Base-by-base conservation (phyloP, 2,113 vertebrate species). In the Rhipidura dahli region DNA sequence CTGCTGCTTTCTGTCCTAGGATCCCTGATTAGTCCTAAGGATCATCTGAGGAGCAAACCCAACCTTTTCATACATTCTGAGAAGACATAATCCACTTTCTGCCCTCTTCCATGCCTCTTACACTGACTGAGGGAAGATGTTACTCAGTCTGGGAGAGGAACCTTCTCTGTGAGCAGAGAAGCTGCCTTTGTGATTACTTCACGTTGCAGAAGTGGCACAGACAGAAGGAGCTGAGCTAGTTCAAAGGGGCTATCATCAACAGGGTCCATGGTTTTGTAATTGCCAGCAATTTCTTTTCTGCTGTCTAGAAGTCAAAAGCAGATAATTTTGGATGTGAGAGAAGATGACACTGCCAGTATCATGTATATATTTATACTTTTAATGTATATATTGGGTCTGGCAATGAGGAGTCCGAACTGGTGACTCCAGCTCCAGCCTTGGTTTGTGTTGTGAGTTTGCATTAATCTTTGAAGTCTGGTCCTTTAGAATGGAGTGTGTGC, bases 311-410 rank as follows among this genome's bases (percentile, higher is more conserved):
- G 40, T 93, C 85, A 88, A 88, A 90, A 83, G 33, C 68, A 96
- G 88, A 70, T 66, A 9, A 83, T 96, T 93, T 71, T 39, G 39
- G 27, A 90, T 81, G 70, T 90, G 90, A 76, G 45, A 90, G 63
- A 80, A 90, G 50, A 80, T 64, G 54, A 66, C 35, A 63, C 40
- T 88, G 90, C 68, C 90, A 77, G 50, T 80, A 77, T 77, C 42
- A 68, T 65, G 20, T 90, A 91, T 83, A 90, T 80, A 78, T 90
- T 93, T 93, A 90, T 54, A 56, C 44, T 93, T 89, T 53, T 33
- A 65, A 59, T 63, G 50, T 93, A 72, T 91, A 72, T 85, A 51
- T 47, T 90, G 27, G 54, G 70, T 70, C 75, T 90, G 68, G 71
- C 28, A 80, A 59, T 0, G 7, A 80, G 24, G 71, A 94, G 16